Evolutionary conservation across 2,113 vertebrate species (phyloP).

Genomic region (Salvator merianae): DNA sequence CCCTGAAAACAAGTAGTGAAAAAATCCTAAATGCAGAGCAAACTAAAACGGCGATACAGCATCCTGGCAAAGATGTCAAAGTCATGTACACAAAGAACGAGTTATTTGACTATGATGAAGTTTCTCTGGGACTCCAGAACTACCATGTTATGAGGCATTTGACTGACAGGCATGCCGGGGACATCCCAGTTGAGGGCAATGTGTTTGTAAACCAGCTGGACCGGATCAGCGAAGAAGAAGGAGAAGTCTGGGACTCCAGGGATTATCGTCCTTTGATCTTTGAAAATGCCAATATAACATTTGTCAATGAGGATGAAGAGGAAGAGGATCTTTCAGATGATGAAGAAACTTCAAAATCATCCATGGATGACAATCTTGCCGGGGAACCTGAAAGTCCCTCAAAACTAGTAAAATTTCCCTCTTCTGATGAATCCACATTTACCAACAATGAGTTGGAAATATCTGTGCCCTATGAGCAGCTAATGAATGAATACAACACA

Average conservation of each 20-base stretch:
- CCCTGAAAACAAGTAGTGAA: slow-evolving; percentile 53
- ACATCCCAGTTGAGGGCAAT: slow-evolving; percentile 64
- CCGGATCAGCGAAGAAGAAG: slow-evolving; percentile 86
- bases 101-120: slow-evolving; percentile 82
- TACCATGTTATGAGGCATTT: slow-evolving; percentile 76
- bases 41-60: slow-evolving; percentile 73
- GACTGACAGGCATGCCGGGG: slow-evolving; percentile 64
- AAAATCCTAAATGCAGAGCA: slow-evolving; percentile 70
- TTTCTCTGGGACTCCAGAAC: slow-evolving; percentile 74
- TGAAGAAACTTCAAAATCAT: slow-evolving; percentile 86
- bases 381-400: slow-evolving; percentile 75
- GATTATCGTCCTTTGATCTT: slow-evolving; percentile 86
- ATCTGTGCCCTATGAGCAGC: slow-evolving; percentile 88
- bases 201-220: slow-evolving; percentile 89
- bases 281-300: slow-evolving; percentile 87
- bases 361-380: slow-evolving; percentile 85
- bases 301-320: slow-evolving; percentile 79
- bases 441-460: slow-evolving; percentile 84
- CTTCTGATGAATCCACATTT: slow-evolving; percentile 86
- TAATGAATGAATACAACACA: slow-evolving; percentile 89
- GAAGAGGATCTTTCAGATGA: slow-evolving; percentile 75
- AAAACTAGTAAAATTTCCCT: slow-evolving; percentile 78
- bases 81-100: slow-evolving; percentile 89
- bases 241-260: slow-evolving; percentile 83
- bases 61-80: slow-evolving; percentile 78